Evolutionary conservation across 2,888 invertebrate species (phyloP), one percentile per base, ranked within the genome.

Genomic region (Drosophila pseudotalamancana): DNA sequence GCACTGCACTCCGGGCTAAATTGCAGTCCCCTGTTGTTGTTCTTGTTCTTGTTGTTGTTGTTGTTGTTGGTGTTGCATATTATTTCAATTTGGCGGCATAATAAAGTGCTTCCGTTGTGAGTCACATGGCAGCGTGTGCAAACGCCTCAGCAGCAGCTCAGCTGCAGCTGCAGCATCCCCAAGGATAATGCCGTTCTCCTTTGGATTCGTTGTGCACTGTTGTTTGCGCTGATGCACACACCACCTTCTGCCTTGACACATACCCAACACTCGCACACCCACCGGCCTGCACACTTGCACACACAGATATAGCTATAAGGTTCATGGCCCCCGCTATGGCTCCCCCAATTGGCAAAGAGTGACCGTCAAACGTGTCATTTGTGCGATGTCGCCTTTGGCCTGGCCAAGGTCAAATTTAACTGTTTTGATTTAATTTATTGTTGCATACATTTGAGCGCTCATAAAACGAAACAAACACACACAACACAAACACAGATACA

Each of bases 61-160:
- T 37, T 46, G 19, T 57, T 54, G 74, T 63, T 74, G 77, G 77
- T 75, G 32, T 46, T 81, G 85, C 76, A 74, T 77, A 82, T 81
- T 81, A 82, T 82, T 84, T 84, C 85, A 82, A 85, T 84, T 84
- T 79, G 85, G 82, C 74, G 82, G 77, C 82, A 77, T 82, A 82
- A 84, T 81, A 72, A 84, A 84, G 84, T 74, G 72, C 72, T 77
- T 72, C 81, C 69, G 63, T 67, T 76, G 69, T 65, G 65, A 57
- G 63, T 64, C 69, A 68, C 62, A 69, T 61, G 72, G 72, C 74
- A 63, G 16, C 11, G 6, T 27, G 31, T 46, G 46, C 32, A 32
- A n/a, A 23, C 32, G 46, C 46, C 46, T 34, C 32, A 34, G 11
- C 18, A 27, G 32, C 34, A 11, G 16, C 21, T 23, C 11, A 18